Base-by-base conservation (phyloP, 92 coral and sea anemone genomes). In the Isaurus tuberculatus region DNA sequence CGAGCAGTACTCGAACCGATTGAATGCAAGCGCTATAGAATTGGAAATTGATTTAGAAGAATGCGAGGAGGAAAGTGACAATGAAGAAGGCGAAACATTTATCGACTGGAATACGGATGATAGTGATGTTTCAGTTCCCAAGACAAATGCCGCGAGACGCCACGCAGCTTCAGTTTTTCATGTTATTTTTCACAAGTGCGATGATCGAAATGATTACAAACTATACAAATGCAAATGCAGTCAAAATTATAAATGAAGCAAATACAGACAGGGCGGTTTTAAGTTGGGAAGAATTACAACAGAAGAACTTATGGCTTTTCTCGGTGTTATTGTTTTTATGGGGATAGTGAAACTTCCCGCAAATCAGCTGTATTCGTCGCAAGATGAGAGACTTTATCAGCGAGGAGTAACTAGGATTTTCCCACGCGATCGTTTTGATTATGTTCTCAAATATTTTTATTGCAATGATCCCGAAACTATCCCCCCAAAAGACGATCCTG, bases 261-360 rank as follows among this genome's bases (percentile, higher is more conserved):
- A 66, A 66, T 66, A 57, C 72, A 29, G 32, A 13, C 27, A 37
- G 44, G 26, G 64, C 83, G 29, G 29, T 40, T 29, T 53, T 79
- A 48, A 51, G 43, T 29, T 79, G 83, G 83, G 49, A 79, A 51
- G 48, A 75, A 46, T 75, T 44, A 46, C 63, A 33, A 34, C 32
- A 51, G 82, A 75, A 28, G 82, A 75, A 75, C 58, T 75, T n/a
- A 75, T 75, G 82, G 82, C 70, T n/a, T 51, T 44, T 53, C 34
- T 75, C 20, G 73, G 73, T 31, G 83, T 79, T 79, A 73, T 79
- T 60, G 30, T 79, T 49, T 40, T 65, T 16, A 79, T 57, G 83
- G 83, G 73, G 31, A 57, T 79, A 33, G 83, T 30, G 30, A 79
- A 79, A 61, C 49, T 79, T 40, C 83, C 73, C 26, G 74, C 4